Conservation (phyloP, 2,113 vertebrate genomes). For the Furnarius figulus region DNA sequence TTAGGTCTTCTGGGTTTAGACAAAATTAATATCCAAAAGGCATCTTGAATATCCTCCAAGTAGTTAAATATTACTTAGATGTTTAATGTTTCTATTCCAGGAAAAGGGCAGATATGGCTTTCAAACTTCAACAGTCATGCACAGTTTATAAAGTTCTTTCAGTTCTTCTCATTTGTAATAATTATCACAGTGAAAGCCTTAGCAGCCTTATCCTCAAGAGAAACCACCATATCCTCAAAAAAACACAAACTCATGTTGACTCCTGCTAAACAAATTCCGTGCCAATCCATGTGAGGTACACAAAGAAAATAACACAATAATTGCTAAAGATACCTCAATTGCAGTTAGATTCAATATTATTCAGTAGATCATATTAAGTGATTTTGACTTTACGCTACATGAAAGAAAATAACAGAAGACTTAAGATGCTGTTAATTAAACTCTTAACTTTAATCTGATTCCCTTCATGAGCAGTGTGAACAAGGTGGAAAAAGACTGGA, state of each 20-base stretch:
- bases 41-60: background rate
- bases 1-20: background rate
- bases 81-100: background rate
- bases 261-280: background rate
- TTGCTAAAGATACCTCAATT: background rate
- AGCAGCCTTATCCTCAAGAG: background rate
- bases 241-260: background rate
- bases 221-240: background rate
- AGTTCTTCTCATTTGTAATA: background rate
- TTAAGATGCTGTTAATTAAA: background rate
- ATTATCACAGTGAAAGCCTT: background rate
- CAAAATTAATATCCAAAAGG: background rate
- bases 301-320: background rate
- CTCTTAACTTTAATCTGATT: background rate
- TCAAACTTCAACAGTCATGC: background rate
- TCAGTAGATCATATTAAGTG: background rate
- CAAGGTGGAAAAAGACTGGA: background rate
- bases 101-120: background rate
- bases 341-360: background rate
- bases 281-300: background rate
- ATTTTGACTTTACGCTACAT: background rate
- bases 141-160: background rate
- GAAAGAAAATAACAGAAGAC: background rate
- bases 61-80: background rate
- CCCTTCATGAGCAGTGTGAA: background rate